Evolutionary conservation across 2,888 invertebrate species (phyloP), one percentile per base, ranked within the genome.

Genomic region (Zaprionus lineosus): DNA sequence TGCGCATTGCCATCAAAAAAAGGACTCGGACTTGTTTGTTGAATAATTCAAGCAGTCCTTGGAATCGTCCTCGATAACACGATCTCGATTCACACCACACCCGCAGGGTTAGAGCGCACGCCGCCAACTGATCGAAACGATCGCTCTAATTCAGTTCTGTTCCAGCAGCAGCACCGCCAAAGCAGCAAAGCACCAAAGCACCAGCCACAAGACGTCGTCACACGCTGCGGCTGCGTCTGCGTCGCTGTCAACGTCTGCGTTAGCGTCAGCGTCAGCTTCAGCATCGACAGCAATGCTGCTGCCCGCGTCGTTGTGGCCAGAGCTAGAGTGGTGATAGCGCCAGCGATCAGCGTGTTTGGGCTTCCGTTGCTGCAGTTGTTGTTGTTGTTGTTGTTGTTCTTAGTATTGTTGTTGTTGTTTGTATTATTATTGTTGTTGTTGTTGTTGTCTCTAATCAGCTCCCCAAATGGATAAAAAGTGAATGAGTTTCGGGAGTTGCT

Each of bases 61-160:
- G 18, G 34, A 29, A 41, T 39, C 33, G 59, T 39, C 29, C 48
- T 53, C 47, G 51, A 46, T 31, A 47, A 46, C 74, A 40, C 64
- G 67, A 46, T 66, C 69, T 65, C 51, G 47, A 58, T 56, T n/a
- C 57, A 57, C 59, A 56, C 53, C 81, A 86, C 88, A 88, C 86
- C 89, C 88, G 86, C 66, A 79, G 77, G 74, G 73, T 82, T 75
- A 81, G 87, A 89, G 84, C 77, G 87, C 86, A 85, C 88, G 79
- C 82, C 77, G 79, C 72, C 87, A 89, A 89, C 90, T 90, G 88
- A 89, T 82, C 87, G 74, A 56, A 59, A 61, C 67, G 70, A 74
- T 72, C 74, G 70, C 81, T 81, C 81, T 85, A 85, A 72, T 79
- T 79, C 74, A 60, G 64, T 71, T 64, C 56, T 68, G n/a, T n/a